Evolutionary conservation across 2,888 invertebrate genomes (phyloP).

Genomic region (Drosophila greeni): DNA sequence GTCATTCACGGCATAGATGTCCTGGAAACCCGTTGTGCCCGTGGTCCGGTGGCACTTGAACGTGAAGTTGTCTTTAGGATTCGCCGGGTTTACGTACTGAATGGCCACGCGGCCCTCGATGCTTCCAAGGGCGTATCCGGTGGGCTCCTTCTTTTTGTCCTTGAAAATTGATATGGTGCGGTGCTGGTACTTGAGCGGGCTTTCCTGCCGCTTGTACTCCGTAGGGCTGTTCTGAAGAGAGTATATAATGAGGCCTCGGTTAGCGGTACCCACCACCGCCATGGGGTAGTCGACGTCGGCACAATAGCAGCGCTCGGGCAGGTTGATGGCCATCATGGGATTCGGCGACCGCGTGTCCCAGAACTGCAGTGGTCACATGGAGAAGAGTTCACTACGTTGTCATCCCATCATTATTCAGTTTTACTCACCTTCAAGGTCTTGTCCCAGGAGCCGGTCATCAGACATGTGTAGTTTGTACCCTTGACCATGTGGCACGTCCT

Average conservation of each 20-base stretch:
- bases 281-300: slow-evolving; percentile 99
- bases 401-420: not conserved
- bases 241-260: slow-evolving; percentile 93
- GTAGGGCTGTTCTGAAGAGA: slow-evolving; percentile 95
- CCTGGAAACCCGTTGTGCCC: slow-evolving; percentile 83
- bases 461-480: slow-evolving; percentile 94
- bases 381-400: not conserved
- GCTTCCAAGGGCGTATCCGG: slow-evolving; percentile 94
- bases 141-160: slow-evolving; percentile 94
- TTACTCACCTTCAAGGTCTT: slow-evolving; percentile 89
- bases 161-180: slow-evolving; percentile 96
- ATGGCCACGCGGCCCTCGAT: slow-evolving; percentile 99
- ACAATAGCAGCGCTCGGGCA: slow-evolving; percentile 97
- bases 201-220: slow-evolving; percentile 95
- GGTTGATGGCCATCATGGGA: slow-evolving; percentile 92
- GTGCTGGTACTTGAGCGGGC: slow-evolving; percentile 95
- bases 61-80: slow-evolving; percentile 99
- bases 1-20: slow-evolving; percentile 91
- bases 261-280: slow-evolving; percentile 98
- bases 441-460: slow-evolving; percentile 99
- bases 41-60: slow-evolving; percentile 98
- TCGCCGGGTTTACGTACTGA: slow-evolving; percentile 95
- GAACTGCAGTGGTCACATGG: slow-evolving; percentile 82
- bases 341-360: slow-evolving; percentile 96
- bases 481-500: slow-evolving; percentile 99